phyloP scores from a whole-genome alignment of 2,888 invertebrate genomes.

The Phorcus lineatus region DNA sequence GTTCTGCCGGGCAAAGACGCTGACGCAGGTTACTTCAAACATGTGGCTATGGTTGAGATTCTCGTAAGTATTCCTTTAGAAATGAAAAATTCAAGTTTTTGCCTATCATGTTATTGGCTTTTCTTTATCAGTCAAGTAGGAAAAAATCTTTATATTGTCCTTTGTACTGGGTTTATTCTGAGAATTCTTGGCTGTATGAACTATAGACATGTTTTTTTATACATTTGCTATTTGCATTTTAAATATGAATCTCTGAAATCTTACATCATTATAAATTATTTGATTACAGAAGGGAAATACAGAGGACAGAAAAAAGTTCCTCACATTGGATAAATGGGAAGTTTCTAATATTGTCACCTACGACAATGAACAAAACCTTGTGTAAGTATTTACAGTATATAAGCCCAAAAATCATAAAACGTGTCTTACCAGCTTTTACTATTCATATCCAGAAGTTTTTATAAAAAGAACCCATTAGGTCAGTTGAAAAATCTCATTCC shows the following conservation, averaged over 20 bases:
- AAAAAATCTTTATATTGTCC: not conserved
- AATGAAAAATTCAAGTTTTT: not conserved
- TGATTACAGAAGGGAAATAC: slow-evolving; percentile 9
- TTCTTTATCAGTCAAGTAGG: no score
- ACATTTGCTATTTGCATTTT: not conserved
- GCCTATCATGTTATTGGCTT: not conserved
- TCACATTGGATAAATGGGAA: slow-evolving; percentile 74
- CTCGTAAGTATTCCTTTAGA: slow-evolving; percentile 50
- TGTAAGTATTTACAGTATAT: slow-evolving; percentile 46
- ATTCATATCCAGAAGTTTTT: no score
- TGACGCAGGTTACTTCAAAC: slow-evolving; percentile 72
- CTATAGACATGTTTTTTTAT: not conserved
- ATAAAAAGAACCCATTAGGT: no score
- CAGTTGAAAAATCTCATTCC: no score
- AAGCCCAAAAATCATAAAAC: no score
- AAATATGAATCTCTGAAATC: no score
- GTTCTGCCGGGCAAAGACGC: slow-evolving; percentile 72
- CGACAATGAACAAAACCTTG: slow-evolving; percentile 48
- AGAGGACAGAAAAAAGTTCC: slow-evolving; percentile 52
- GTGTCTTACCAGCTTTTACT: not conserved
- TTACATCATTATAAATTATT: no score
- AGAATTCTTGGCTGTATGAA: no score
- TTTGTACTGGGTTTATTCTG: not conserved
- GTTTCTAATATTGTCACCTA: slow-evolving; percentile 72
- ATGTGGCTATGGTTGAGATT: slow-evolving; percentile 73